phyloP scores from a whole-genome alignment of 2,797 vertebrate species.

The Peromyscus melanophrys region DNA sequence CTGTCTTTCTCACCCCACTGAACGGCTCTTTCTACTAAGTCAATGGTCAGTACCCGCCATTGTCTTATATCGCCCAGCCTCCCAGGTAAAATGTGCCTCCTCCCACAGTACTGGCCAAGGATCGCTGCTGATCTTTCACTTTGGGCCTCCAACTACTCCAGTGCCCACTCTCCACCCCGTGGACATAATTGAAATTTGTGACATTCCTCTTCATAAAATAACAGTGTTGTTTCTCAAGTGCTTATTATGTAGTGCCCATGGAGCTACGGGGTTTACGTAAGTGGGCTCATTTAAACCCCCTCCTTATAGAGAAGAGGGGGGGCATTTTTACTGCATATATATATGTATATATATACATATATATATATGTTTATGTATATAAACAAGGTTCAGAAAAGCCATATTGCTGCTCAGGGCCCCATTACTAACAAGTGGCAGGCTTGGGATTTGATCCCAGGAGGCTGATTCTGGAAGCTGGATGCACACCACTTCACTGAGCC shows the following conservation, averaged over 20 bases:
- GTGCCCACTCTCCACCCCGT: background rate
- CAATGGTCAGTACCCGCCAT: background rate
- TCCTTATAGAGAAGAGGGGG: background rate
- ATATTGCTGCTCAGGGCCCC: background rate
- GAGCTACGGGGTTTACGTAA: constrained; percentile 37
- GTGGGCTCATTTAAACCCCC: constrained; percentile 31
- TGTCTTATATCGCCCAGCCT: background rate
- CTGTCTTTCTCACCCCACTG: background rate
- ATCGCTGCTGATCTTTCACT: background rate
- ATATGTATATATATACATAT: background rate
- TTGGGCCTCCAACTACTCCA: background rate
- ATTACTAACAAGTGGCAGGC: background rate
- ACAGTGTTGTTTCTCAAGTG: constrained; percentile 48
- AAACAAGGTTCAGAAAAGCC: constrained; percentile 17
- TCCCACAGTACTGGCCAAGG: background rate
- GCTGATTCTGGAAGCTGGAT: background rate
- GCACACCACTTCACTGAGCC: background rate
- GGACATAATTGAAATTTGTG: constrained; percentile 65
- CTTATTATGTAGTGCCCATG: background rate
- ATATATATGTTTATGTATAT: background rate
- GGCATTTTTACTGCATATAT: background rate
- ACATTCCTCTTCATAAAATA: constrained; percentile 64
- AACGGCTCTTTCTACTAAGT: constrained; percentile 8
- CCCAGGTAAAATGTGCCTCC: background rate
- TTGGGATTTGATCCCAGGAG: background rate